phyloP scores from a whole-genome alignment of 2,888 invertebrate genomes.

The Geophilus truncorum region DNA sequence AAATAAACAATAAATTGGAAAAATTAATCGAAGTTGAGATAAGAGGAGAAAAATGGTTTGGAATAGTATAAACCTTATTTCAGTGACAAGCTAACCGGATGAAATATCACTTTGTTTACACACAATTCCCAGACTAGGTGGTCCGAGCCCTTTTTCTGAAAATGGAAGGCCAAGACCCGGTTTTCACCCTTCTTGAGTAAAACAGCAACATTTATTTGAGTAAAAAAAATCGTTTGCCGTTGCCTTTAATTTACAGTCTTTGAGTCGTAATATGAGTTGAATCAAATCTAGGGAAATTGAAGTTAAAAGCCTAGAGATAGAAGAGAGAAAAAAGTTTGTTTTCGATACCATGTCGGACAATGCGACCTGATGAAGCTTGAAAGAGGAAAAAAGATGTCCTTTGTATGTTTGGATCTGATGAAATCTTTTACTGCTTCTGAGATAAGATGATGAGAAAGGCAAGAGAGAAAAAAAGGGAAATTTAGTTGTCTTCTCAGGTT shows the following conservation, averaged over 20 bases:
- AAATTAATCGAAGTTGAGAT: neutral
- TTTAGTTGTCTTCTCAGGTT: constrained; percentile 12
- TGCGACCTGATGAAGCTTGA: constrained; percentile 20
- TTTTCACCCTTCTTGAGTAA: neutral
- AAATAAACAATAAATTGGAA: no score
- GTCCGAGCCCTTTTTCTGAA: neutral
- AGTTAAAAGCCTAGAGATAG: neutral
- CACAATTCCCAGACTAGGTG: constrained; percentile 3
- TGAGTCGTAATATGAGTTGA: no score
- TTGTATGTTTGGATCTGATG: constrained; percentile 1
- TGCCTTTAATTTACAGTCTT: no score
- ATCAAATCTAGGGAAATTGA: neutral
- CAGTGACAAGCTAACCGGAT: neutral
- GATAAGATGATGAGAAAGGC: constrained; percentile 2
- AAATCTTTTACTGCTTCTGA: constrained; percentile 19
- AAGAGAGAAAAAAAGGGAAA: neutral
- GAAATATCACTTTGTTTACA: constrained; percentile 27
- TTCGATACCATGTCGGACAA: neutral
- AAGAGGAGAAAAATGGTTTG: neutral
- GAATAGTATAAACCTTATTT: neutral
- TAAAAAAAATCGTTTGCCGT: neutral
- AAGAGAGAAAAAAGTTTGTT: neutral
- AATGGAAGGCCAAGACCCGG: neutral
- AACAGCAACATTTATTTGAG: no score
- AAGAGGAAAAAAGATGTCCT: neutral